Base-by-base conservation (phyloP, 2,888 invertebrate genomes). In the Drosophila subsilvestris region DNA sequence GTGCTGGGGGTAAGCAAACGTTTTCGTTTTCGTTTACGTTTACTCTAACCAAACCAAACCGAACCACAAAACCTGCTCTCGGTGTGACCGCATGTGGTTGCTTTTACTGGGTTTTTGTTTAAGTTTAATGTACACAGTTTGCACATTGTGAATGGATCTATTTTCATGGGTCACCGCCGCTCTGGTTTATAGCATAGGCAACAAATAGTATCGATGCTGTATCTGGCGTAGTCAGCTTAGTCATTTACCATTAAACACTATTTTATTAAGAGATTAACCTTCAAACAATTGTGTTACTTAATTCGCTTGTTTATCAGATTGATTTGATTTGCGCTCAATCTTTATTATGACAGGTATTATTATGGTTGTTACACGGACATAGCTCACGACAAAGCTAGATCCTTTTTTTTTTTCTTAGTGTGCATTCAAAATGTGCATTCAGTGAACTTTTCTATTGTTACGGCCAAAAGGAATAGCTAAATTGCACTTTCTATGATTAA, bases 401-500 rank as follows among this genome's bases (percentile, higher is more conserved):
- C 3, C 22, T 22, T 22, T 22, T 20, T 22, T 22, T 22, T 20
- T 22, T 22, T 3, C 3, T 22, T 22, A 22, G 3, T 22, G 22
- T 22, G 3, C 29, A 27, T 14, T 25, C 29, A n/a, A 53, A 10
- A 14, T 12, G 32, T 42, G 12, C 43, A 32, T 32, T 32, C 17
- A 54, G 2, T 37, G 37, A 14, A 14, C 37, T 14, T 37, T 37
- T 37, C 14, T 18, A 17, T 18, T 18, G 12, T 32, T 66, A 25
- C 32, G 32, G 68, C 54, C 48, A 48, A 42, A 55, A 29, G 44
- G 43, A 65, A 65, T 53, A 37, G 42, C n/a, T 9, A 51, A 66
- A 55, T 56, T 66, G 53, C 49, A 66, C 60, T 74, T 60, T 78
- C 54, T 12, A 57, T 60, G 59, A 50, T 58, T 65, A 80, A 51